Percentiles rank a stretch among this genome's conserved stretches.
Conservation (phyloP, 2,113 vertebrate genomes). For the Camelus bactrianus region DNA sequence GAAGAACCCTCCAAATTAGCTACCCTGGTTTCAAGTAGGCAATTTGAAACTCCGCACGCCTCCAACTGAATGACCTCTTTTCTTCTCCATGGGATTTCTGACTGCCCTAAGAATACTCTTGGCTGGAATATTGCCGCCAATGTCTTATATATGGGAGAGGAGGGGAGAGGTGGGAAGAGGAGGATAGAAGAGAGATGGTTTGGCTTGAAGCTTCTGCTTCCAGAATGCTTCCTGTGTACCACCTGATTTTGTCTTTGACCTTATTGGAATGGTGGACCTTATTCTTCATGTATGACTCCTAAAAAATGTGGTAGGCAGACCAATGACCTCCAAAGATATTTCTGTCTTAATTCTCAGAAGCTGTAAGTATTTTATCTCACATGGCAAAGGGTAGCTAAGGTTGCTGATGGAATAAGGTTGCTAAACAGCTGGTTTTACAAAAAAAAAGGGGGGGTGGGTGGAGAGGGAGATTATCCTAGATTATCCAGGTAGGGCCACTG, state of each 20-base stretch:
- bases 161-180: background rate
- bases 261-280: background rate
- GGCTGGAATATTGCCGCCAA: background rate
- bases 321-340: background rate
- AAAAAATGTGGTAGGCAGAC: background rate
- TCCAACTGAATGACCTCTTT: background rate
- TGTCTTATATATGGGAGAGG: background rate
- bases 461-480: background rate
- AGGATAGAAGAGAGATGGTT: background rate
- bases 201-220: background rate
- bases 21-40: background rate
- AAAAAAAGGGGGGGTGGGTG: too few relatives aligned
- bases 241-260: background rate
- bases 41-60: background rate
- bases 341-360: background rate
- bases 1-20: background rate
- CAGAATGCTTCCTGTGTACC: background rate
- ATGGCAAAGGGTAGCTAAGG: background rate
- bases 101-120: background rate
- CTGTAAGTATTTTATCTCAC: background rate
- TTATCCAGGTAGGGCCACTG: background rate
- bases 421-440: background rate
- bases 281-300: background rate
- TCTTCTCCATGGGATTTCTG: background rate
- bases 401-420: background rate